phyloP scores from a whole-genome alignment of 2,797 vertebrate genomes.

The Cryptoblepharus egeriae region DNA sequence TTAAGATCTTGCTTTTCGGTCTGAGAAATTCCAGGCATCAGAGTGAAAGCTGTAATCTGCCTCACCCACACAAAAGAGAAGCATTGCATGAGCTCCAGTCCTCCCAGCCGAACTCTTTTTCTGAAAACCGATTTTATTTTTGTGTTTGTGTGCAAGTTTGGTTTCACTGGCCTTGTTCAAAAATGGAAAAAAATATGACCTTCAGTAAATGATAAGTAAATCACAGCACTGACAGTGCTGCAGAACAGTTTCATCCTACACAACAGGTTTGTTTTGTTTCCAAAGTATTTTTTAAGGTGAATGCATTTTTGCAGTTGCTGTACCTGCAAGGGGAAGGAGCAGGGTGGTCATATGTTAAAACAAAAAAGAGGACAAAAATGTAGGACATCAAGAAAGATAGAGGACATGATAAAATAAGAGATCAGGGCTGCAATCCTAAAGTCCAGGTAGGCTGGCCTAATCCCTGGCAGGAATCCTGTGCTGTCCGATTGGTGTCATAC shows the following conservation, averaged over 20 bases:
- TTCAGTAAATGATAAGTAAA: not conserved
- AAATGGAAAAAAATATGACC: not conserved
- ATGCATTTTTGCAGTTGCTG: too few relatives aligned
- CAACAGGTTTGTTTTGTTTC: not conserved
- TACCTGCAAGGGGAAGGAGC: too few relatives aligned
- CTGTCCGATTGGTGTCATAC: too few relatives aligned
- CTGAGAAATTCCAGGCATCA: constrained; percentile 42
- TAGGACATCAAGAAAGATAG: too few relatives aligned
- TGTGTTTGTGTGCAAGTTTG: constrained; percentile 12
- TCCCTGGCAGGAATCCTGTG: too few relatives aligned
- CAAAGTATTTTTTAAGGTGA: not conserved
- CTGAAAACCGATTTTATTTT: not conserved
- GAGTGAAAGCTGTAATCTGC: constrained; percentile 26
- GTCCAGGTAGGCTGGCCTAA: too few relatives aligned
- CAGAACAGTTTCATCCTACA: too few relatives aligned
- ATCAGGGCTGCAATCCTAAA: too few relatives aligned
- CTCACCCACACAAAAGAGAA: not conserved
- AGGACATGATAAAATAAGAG: too few relatives aligned
- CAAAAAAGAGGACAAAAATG: too few relatives aligned
- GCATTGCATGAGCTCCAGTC: constrained; percentile 4
- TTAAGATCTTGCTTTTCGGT: constrained; percentile 41
- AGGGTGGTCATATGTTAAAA: too few relatives aligned
- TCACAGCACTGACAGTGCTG: not conserved
- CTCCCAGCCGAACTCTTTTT: not conserved
- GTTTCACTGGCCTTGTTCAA: not conserved